These are phyloP conservation scores for Stercorarius parasiticus DNA, from an alignment of 2,113 vertebrate species.

Conservation along the genomic window DNA sequence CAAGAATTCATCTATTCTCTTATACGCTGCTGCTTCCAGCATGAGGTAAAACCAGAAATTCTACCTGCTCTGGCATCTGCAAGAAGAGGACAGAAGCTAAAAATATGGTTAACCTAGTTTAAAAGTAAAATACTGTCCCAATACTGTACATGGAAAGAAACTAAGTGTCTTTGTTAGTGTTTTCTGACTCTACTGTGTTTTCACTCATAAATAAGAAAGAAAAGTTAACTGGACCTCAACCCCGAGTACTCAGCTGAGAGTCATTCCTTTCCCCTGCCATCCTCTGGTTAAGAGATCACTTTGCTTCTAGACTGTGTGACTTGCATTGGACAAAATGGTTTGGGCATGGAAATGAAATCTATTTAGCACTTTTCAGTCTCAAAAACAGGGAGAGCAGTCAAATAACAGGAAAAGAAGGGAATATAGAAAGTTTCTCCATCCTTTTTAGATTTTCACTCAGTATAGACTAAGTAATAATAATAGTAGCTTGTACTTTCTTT, in stretches of 20 bases:
- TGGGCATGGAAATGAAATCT: neutral
- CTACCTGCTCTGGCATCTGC: neutral
- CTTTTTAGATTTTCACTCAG: neutral
- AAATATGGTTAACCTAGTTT: constrained; percentile 7
- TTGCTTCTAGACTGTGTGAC: neutral
- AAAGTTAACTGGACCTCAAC: neutral
- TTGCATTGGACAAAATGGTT: neutral
- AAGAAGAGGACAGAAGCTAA: constrained; percentile 1
- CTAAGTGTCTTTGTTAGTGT: neutral
- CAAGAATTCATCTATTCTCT: constrained; percentile 10
- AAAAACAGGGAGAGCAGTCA: neutral
- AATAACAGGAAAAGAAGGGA: neutral
- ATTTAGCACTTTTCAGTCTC: neutral
- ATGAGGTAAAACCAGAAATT: neutral
- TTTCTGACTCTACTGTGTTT: neutral
- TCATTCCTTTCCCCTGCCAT: neutral
- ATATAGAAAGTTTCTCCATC: neutral
- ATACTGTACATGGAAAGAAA: neutral
- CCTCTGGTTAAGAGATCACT: neutral
- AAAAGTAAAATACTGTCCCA: neutral
- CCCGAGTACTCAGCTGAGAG: neutral
- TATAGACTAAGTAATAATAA: neutral
- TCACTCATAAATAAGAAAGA: neutral
- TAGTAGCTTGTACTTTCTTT: neutral
- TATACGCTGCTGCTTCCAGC: neutral